A percentile compares a stretch with the other conserved stretches of the same genome.
These are phyloP conservation scores for Pollimyrus isidori DNA, from an alignment of 2,113 vertebrate species.

Conservation along the genomic window DNA sequence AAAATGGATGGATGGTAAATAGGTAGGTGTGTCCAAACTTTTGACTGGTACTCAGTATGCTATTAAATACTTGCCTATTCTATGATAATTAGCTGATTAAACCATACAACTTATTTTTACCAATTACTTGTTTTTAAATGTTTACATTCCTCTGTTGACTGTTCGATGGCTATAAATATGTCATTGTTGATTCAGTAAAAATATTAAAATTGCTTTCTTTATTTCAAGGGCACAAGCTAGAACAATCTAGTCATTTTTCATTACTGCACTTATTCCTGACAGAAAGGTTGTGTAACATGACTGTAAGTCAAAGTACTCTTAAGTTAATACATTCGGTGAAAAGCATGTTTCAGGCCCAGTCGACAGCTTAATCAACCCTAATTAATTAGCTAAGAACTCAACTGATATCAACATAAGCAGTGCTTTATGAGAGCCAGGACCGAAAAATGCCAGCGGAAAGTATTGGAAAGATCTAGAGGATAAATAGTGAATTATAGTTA, in stretches of 20 bases:
- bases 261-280: neutral
- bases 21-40: neutral
- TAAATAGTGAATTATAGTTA: neutral
- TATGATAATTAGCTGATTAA: neutral
- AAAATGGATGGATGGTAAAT: neutral
- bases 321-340: neutral
- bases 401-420: neutral
- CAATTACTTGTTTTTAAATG: neutral
- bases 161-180: neutral
- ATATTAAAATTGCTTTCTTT: neutral
- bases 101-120: neutral
- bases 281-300: neutral
- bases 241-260: neutral
- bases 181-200: neutral
- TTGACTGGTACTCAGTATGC: too few relatives aligned
- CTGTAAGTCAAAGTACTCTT: neutral
- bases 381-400: neutral
- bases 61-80: neutral
- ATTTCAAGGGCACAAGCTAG: neutral
- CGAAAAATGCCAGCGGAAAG: neutral
- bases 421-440: neutral
- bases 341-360: neutral
- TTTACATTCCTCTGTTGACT: neutral
- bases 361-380: neutral
- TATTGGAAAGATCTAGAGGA: neutral